Conservation (phyloP, 2,797 vertebrate genomes). For the Cuculus canorus region DNA sequence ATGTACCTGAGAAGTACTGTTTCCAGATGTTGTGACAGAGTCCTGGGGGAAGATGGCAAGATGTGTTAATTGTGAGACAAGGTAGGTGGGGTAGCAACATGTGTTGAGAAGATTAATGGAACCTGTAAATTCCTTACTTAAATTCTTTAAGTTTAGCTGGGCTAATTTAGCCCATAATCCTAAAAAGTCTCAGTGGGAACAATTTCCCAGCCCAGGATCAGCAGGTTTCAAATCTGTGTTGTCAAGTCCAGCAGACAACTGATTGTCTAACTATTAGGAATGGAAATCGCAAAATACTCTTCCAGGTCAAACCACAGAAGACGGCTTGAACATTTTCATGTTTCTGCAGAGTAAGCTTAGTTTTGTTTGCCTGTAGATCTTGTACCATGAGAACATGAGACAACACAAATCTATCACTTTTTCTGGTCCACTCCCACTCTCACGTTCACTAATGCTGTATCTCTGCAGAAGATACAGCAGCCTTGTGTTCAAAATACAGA, state of each 20-base stretch:
- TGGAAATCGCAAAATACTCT: neutral
- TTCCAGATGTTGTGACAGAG: neutral
- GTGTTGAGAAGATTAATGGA: neutral
- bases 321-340: neutral
- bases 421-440: neutral
- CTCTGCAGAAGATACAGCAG: neutral
- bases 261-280: neutral
- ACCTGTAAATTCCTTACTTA: neutral
- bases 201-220: neutral
- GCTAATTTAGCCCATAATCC: neutral
- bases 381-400: neutral
- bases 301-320: neutral
- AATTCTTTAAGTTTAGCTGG: neutral
- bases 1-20: neutral
- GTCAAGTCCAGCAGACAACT: neutral
- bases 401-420: neutral
- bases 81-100: neutral
- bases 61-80: neutral
- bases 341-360: neutral
- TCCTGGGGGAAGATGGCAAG: neutral
- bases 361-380: neutral
- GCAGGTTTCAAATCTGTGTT: neutral
- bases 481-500: neutral
- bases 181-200: neutral
- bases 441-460: neutral